Percentiles rank a stretch among this genome's conserved stretches.
phyloP scores from a whole-genome alignment of 2,797 vertebrate genomes.

The Scleropages formosus region DNA sequence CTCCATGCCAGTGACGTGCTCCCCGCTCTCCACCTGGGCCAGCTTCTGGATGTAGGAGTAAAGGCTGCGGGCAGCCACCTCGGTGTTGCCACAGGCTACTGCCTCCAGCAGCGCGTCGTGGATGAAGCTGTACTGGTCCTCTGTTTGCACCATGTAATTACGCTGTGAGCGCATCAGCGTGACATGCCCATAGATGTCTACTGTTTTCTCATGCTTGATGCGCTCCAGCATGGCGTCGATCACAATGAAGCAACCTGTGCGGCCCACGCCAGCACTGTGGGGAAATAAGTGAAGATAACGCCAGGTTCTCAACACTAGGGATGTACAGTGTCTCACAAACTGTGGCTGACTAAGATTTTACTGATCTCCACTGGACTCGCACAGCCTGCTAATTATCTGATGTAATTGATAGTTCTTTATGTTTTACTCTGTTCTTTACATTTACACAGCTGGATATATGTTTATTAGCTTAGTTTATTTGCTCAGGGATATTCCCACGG shows the following conservation, averaged over 20 bases:
- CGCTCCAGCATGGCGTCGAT: conserved; percentile 97
- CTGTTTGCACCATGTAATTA: conserved; percentile 99
- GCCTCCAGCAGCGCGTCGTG: conserved; percentile 96
- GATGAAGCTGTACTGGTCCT: conserved; percentile 99
- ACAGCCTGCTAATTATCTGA: too few species aligned
- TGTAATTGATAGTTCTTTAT: too few species aligned
- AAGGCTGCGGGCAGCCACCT: conserved; percentile 89
- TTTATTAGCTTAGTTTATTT: too few species aligned
- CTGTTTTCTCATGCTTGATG: conserved; percentile 94
- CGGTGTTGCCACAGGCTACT: conserved; percentile 92
- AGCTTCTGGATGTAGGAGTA: conserved; percentile 97
- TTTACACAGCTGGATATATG: too few species aligned
- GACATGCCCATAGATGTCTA: conserved; percentile 95
- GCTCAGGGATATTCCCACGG: too few species aligned
- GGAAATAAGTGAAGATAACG: neutral
- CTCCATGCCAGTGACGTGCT: conserved; percentile 96
- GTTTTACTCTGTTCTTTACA: too few species aligned
- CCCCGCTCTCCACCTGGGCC: conserved; percentile 87
- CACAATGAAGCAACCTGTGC: conserved; percentile 96
- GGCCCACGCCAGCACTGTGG: conserved; percentile 85
- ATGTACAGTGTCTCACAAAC: neutral
- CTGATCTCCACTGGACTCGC: neutral
- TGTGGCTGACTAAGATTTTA: neutral
- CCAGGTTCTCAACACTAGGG: neutral
- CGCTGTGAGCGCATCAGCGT: conserved; percentile 95